phyloP scores from a whole-genome alignment of 2,888 invertebrate genomes.

The Sesia apiformis region DNA sequence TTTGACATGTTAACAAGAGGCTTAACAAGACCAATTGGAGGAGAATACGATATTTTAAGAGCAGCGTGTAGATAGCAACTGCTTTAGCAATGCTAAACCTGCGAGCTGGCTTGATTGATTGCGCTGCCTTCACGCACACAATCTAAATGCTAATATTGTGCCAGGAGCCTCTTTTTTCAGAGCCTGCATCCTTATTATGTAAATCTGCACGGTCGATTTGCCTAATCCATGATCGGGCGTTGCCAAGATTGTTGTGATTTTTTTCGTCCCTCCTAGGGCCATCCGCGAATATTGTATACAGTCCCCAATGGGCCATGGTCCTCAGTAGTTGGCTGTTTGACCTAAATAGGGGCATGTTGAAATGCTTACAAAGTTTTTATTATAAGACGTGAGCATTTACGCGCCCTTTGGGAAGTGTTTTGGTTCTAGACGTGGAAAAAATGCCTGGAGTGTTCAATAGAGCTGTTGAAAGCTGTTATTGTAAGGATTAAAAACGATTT shows the following conservation, averaged over 20 bases:
- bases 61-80: too few relatives aligned
- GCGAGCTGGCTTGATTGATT: constrained; percentile 40
- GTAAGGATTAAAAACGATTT: too few relatives aligned
- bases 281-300: constrained; percentile 10
- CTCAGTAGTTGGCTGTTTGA: background rate
- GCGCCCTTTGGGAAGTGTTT: background rate
- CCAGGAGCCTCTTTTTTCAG: constrained; percentile 23
- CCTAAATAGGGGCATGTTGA: constrained; percentile 6
- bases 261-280: constrained; percentile 16
- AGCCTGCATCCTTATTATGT: constrained; percentile 51
- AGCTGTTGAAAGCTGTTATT: too few relatives aligned
- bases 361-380: background rate
- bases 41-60: too few relatives aligned
- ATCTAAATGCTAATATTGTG: constrained; percentile 53
- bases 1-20: too few relatives aligned
- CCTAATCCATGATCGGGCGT: constrained; percentile 43
- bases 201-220: constrained; percentile 43
- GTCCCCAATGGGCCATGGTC: background rate
- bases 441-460: too few relatives aligned
- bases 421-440: background rate
- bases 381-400: background rate
- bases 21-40: too few relatives aligned
- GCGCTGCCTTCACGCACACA: constrained; percentile 36
- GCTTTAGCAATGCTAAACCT: constrained; percentile 2
- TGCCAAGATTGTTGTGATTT: constrained; percentile 25